Conservation (phyloP, 2,888 invertebrate species). For the Tiliacea citrago region DNA sequence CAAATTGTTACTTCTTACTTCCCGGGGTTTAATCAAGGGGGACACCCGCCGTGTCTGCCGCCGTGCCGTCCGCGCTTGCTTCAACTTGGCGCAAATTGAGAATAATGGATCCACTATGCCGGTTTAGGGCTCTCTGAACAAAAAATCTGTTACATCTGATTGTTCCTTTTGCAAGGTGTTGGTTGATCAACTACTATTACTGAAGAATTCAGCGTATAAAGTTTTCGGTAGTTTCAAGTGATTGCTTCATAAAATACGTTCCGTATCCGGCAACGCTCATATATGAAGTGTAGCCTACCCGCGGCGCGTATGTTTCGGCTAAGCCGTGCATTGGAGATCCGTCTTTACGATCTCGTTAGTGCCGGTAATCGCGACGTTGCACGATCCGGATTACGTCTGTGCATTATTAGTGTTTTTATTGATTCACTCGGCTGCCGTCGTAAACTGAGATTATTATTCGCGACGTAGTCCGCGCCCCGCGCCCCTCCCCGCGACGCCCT, state of each 20-base stretch:
- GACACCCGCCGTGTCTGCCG: conserved; percentile 87
- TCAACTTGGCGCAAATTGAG: conserved; percentile 88
- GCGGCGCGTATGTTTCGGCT: conserved; percentile 81
- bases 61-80: conserved; percentile 77
- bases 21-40: conserved; percentile 89
- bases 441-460: conserved; percentile 91
- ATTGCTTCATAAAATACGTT: conserved; percentile 31
- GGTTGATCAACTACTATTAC: conserved; percentile 21
- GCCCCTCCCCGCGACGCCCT: conserved; percentile 73
- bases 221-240: conserved; percentile 8
- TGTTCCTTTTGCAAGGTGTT: conserved; percentile 54
- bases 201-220: neutral
- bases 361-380: conserved; percentile 89
- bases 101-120: conserved; percentile 85
- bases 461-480: conserved; percentile 79
- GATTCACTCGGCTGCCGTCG: conserved; percentile 90
- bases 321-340: conserved; percentile 89
- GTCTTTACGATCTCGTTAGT: conserved; percentile 90
- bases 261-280: conserved; percentile 19
- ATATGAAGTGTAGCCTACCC: conserved; percentile 63
- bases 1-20: conserved; percentile 88
- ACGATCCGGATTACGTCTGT: conserved; percentile 89
- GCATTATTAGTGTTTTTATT: conserved; percentile 91
- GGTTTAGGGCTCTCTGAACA: conserved; percentile 79
- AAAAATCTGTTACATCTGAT: conserved; percentile 75